Evolutionary conservation across 2,113 vertebrate species (phyloP).

Genomic region (Eonycteris spelaea): DNA sequence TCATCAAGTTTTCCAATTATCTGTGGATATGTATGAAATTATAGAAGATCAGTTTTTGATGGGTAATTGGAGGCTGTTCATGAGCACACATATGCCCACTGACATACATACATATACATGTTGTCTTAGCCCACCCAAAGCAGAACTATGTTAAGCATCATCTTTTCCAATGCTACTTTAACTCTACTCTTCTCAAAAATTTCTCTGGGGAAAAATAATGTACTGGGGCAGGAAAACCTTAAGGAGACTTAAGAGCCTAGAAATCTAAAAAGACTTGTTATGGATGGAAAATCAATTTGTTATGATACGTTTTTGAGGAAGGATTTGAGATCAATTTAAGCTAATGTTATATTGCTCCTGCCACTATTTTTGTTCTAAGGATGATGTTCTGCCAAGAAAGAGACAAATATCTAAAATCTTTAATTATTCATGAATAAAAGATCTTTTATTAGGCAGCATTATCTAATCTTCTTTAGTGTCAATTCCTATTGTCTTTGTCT

Average conservation of each 20-base stretch:
- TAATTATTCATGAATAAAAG: constrained; percentile 12
- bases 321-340: not conserved
- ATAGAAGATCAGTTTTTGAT: not conserved
- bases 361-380: not conserved
- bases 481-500: not conserved
- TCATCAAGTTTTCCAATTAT: not conserved
- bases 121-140: not conserved
- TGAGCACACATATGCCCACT: not conserved
- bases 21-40: not conserved
- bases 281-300: not conserved
- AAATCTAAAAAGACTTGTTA: not conserved
- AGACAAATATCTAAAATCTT: not conserved
- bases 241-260: not conserved
- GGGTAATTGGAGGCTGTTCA: not conserved
- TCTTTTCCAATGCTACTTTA: not conserved
- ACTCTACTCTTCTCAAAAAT: not conserved
- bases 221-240: not conserved
- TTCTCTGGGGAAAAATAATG: not conserved
- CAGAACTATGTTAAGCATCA: not conserved
- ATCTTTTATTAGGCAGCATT: not conserved
- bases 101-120: not conserved
- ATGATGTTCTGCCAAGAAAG: not conserved
- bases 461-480: not conserved
- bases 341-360: not conserved
- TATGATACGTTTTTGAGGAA: not conserved